Evolutionary conservation across 2,113 vertebrate species (phyloP), one percentile per base, ranked within the genome.

Genomic region (Amphiprion ocellaris): DNA sequence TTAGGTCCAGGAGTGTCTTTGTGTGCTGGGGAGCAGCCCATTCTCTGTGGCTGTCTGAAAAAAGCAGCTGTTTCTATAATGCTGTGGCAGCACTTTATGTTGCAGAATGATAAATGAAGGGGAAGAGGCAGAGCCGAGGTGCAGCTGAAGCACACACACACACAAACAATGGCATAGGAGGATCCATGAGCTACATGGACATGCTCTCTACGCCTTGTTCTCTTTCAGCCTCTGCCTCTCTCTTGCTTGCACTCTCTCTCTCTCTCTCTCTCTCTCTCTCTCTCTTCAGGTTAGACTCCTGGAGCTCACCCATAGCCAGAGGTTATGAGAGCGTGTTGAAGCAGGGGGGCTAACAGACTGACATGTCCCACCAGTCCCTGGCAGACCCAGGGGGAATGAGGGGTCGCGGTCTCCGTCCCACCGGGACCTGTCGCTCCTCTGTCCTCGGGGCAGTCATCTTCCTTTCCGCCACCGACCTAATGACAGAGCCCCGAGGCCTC

Each of bases 1-100:
- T 93, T 87, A 66, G 85, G 82, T 74, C 83, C 85, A 72, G 79
- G 78, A 81, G 84, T 46, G 86, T 79, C 88, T 90, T 94, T 94
- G 92, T 92, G 86, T 91, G 88, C 26, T 10, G 73, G 78, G 74
- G 82, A 77, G 86, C 82, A 65, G 88, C 85, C 89, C 69, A 87
- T 92, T 92, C 90, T 90, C 87, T 61, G 55, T 47, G 74, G 77
- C 75, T 58, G 88, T 86, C 84, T 87, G 83, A 67, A 88, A 88
- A 91, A 96, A 96, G 96, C 96, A 97, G 96, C 97, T 97, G 97
- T 96, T 97, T 93, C 71, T 90, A 93, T 92, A 93, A 87, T 50
- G 91, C 90, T 79, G 91, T 91, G 90, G 90, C 92, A 89, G 92
- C 90, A 92, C 91, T 93, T 92, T 91, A 87, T 89, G 90, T 61